Evolutionary conservation across 2,113 vertebrate genomes (phyloP).

Genomic region (Vanacampus margaritifer): DNA sequence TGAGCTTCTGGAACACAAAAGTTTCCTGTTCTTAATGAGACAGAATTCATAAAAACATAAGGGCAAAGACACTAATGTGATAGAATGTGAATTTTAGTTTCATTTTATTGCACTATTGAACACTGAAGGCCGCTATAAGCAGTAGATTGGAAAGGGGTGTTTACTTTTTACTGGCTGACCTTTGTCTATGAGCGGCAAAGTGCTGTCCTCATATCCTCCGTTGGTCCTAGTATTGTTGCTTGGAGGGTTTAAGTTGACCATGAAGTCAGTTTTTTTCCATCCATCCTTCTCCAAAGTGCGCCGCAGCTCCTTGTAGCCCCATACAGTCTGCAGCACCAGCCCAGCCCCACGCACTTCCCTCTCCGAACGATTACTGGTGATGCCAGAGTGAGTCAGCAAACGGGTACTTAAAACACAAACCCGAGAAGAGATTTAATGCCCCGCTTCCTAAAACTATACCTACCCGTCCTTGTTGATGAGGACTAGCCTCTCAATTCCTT

Average conservation of each 20-base stretch:
- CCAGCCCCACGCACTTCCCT: conserved; percentile 91
- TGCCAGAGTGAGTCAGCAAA: not conserved
- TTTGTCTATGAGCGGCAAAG: conserved; percentile 89
- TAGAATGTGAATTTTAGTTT: not conserved
- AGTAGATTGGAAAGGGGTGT: not conserved
- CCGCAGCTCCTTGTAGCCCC: conserved; percentile 91
- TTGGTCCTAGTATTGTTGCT: conserved; percentile 74
- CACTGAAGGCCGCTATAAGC: not conserved
- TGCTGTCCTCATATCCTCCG: conserved; percentile 89
- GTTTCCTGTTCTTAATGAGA: not conserved
- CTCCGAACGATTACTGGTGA: conserved; percentile 84
- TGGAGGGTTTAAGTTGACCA: conserved; percentile 81
- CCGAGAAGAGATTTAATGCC: not conserved
- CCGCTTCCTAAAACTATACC: not conserved
- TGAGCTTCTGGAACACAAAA: not conserved
- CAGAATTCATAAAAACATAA: not conserved
- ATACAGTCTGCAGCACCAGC: conserved; percentile 87
- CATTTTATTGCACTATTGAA: not conserved
- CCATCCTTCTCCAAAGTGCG: conserved; percentile 93
- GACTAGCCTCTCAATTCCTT: conserved; percentile 92
- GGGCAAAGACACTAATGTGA: not conserved
- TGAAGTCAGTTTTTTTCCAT: conserved; percentile 96
- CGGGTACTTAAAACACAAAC: not conserved
- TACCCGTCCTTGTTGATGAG: conserved; percentile 92
- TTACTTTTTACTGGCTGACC: conserved; percentile 49